A percentile compares a stretch with the other conserved stretches of the same genome.
Evolutionary conservation across 2,113 vertebrate genomes (phyloP).

Genomic region (Marmota flaviventris): DNA sequence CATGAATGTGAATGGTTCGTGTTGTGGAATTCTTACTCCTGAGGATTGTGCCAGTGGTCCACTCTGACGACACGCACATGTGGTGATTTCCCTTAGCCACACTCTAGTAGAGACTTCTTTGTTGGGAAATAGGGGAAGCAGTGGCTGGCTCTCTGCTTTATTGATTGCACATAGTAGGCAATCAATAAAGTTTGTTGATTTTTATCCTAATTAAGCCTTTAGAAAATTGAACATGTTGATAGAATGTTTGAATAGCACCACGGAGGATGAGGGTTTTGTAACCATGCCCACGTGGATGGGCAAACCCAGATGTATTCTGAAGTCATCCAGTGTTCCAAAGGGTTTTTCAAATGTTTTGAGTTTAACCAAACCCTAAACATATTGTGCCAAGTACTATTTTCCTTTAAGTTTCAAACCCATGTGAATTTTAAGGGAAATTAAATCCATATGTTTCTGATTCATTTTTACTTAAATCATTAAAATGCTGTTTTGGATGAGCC

Average conservation of each 20-base stretch:
- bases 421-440: conserved; percentile 85
- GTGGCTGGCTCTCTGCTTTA: not conserved
- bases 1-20: not conserved
- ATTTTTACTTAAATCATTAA: conserved; percentile 85
- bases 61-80: not conserved
- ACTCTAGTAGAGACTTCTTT: not conserved
- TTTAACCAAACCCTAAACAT: conserved; percentile 84
- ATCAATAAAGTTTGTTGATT: conserved; percentile 77
- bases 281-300: conserved; percentile 66
- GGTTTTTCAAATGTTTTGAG: conserved; percentile 84
- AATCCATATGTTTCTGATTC: conserved; percentile 84
- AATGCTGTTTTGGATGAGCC: conserved; percentile 80
- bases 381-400: conserved; percentile 83
- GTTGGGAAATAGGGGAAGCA: not conserved
- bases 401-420: conserved; percentile 84
- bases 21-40: not conserved
- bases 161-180: conserved; percentile 58
- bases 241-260: conserved; percentile 59
- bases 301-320: conserved; percentile 77
- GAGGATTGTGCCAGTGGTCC: not conserved
- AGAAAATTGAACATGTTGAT: conserved; percentile 68
- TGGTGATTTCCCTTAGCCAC: conserved; percentile 18
- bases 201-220: conserved; percentile 74
- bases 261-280: conserved; percentile 54
- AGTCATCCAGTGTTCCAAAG: conserved; percentile 75